Conservation (phyloP, 2,113 vertebrate genomes). For the Heterocephalus glaber region DNA sequence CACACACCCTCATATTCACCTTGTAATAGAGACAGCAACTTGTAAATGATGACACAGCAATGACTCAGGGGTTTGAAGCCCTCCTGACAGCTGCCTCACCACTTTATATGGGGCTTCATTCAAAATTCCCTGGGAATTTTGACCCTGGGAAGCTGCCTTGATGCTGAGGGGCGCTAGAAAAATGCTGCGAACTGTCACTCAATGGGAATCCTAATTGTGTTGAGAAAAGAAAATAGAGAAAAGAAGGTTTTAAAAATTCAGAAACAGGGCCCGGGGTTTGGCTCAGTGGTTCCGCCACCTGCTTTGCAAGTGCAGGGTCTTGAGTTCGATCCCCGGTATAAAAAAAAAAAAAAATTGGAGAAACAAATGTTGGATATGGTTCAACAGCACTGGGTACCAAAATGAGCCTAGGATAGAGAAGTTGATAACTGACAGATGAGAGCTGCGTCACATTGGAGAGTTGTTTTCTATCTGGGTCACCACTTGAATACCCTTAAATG, state of each 20-base stretch:
- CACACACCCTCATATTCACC: conserved; percentile 58
- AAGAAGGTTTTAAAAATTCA: not conserved
- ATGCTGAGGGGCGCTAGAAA: not conserved
- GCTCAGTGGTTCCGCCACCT: too few species aligned
- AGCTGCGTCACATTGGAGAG: not conserved
- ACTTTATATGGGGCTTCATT: conserved; percentile 9
- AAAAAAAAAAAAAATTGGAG: too few species aligned
- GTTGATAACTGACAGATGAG: not conserved
- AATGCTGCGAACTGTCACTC: not conserved
- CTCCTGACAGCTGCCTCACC: conserved; percentile 31
- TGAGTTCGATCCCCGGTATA: too few species aligned
- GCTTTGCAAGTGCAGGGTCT: too few species aligned
- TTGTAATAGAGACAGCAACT: conserved; percentile 54
- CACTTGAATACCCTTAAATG: not conserved
- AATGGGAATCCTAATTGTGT: not conserved
- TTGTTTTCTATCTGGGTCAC: not conserved
- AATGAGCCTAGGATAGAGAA: not conserved
- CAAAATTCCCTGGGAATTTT: too few species aligned
- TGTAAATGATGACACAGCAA: conserved; percentile 38
- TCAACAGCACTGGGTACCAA: too few species aligned
- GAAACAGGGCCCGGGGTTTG: too few species aligned
- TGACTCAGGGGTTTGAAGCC: conserved; percentile 68
- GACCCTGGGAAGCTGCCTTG: conserved; percentile 30
- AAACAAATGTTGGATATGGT: not conserved
- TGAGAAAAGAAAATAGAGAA: not conserved